These are phyloP conservation scores for Forbesichthys agassizii DNA, from an alignment of 2,113 vertebrate species.

Conservation along the genomic window DNA sequence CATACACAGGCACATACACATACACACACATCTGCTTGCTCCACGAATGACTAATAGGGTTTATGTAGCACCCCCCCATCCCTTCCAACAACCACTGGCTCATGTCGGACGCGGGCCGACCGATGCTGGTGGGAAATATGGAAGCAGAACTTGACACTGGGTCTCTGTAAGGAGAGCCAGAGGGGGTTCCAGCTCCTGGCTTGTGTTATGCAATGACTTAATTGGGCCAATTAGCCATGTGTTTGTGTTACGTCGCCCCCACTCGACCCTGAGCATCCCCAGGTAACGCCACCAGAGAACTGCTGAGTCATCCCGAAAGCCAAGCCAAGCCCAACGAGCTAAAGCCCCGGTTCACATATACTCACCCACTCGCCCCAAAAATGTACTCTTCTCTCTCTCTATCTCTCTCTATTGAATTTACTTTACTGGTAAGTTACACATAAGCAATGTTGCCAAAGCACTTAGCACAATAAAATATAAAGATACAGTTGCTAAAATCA, in stretches of 20 bases:
- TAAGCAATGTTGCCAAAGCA: no score
- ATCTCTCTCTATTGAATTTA: not conserved
- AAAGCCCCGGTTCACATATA: not conserved
- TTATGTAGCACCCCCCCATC: conserved; percentile 13
- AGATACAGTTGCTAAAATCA: no score
- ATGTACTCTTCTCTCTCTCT: not conserved
- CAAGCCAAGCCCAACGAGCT: conserved; percentile 1
- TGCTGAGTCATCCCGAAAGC: not conserved
- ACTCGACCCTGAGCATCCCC: conserved; percentile 61
- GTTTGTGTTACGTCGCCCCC: conserved; percentile 71
- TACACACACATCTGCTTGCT: conserved; percentile 14
- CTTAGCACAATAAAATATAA: no score
- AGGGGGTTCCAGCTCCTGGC: conserved; percentile 63
- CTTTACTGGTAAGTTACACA: no score
- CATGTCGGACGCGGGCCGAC: conserved; percentile 25
- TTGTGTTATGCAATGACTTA: conserved; percentile 76
- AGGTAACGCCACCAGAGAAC: conserved; percentile 57
- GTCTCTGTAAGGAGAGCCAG: conserved; percentile 56
- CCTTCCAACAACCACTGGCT: conserved; percentile 25
- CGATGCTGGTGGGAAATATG: conserved; percentile 52
- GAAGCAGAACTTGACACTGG: conserved; percentile 29
- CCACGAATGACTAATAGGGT: conserved; percentile 17
- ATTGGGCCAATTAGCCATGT: conserved; percentile 70
- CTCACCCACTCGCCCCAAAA: not conserved
- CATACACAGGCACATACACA: conserved; percentile 8